Conservation (phyloP, 2,888 invertebrate genomes). For the Cataglyphis altisquamis region DNA sequence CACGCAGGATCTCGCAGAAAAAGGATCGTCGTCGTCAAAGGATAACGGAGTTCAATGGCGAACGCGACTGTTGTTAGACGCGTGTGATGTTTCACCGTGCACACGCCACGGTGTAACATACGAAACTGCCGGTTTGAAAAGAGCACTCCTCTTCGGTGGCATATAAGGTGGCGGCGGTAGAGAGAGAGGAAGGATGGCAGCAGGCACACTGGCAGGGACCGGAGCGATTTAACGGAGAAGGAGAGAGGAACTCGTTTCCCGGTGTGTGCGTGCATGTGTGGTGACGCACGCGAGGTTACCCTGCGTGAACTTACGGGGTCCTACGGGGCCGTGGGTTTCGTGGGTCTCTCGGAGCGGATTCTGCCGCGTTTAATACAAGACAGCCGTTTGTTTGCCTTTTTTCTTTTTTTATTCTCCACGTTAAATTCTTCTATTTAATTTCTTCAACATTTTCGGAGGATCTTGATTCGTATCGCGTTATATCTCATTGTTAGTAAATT, state of each 20-base stretch:
- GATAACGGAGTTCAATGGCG: constrained; percentile 13
- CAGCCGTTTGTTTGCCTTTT: no score
- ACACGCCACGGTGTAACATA: constrained; percentile 76
- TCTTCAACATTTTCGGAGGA: background rate
- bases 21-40: background rate
- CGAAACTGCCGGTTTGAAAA: constrained; percentile 78
- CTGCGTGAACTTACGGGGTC: constrained; percentile 25
- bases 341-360: background rate
- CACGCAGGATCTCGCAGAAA: constrained; percentile 16
- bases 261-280: constrained; percentile 14
- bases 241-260: constrained; percentile 65
- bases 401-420: background rate
- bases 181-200: constrained; percentile 60
- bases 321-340: constrained; percentile 52
- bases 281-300: constrained; percentile 8
- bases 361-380: constrained; percentile 1
- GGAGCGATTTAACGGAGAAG: constrained; percentile 63
- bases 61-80: background rate
- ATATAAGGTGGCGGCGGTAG: constrained; percentile 53
- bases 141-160: constrained; percentile 71
- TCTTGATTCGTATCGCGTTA: background rate
- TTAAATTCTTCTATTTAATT: background rate
- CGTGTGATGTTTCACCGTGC: constrained; percentile 53
- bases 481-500: background rate
- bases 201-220: constrained; percentile 36